These are phyloP conservation scores for Gymnothorax reevesii DNA, from an alignment of 2,797 vertebrate species.

Conservation along the genomic window DNA sequence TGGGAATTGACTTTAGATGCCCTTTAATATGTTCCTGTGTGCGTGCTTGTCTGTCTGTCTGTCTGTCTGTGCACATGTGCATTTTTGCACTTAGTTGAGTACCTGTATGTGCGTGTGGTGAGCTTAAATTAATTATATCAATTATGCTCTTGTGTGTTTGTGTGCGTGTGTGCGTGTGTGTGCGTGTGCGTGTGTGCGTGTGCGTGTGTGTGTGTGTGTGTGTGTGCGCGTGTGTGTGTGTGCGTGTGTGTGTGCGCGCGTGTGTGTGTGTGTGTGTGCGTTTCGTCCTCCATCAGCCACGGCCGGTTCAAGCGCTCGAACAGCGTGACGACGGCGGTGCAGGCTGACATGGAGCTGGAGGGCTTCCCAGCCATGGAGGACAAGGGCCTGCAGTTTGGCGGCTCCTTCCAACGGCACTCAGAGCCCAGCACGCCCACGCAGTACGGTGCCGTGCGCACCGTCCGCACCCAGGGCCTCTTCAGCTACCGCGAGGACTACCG, in stretches of 20 bases:
- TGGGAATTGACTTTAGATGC: neutral
- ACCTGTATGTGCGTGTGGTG: neutral
- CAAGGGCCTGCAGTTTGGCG: slow-evolving; percentile 95
- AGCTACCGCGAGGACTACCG: slow-evolving; percentile 98
- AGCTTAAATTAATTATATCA: too few species aligned
- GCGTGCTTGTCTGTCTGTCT: slow-evolving; percentile 9
- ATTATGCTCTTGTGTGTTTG: neutral
- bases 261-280: slow-evolving; percentile 23
- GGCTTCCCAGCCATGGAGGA: slow-evolving; percentile 94
- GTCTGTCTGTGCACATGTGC: slow-evolving; percentile 44
- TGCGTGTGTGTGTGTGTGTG: slow-evolving; percentile 26
- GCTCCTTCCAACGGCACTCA: slow-evolving; percentile 92
- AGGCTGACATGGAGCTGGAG: slow-evolving; percentile 95
- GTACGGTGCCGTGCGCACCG: slow-evolving; percentile 92
- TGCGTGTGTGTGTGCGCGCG: slow-evolving; percentile 14
- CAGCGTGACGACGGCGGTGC: slow-evolving; percentile 93
- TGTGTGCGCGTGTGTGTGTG: slow-evolving; percentile 11
- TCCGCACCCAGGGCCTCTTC: slow-evolving; percentile 96
- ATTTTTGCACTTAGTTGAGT: neutral
- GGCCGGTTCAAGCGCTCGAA: slow-evolving; percentile 97
- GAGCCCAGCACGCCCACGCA: slow-evolving; percentile 97
- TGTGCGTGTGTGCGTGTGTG: neutral
- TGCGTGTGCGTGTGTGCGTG: slow-evolving; percentile 27
- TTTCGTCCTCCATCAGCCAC: slow-evolving; percentile 70
- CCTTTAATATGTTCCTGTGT: slow-evolving; percentile 31